phyloP scores from a whole-genome alignment of 2,888 invertebrate species.

The Drepana falcataria region DNA sequence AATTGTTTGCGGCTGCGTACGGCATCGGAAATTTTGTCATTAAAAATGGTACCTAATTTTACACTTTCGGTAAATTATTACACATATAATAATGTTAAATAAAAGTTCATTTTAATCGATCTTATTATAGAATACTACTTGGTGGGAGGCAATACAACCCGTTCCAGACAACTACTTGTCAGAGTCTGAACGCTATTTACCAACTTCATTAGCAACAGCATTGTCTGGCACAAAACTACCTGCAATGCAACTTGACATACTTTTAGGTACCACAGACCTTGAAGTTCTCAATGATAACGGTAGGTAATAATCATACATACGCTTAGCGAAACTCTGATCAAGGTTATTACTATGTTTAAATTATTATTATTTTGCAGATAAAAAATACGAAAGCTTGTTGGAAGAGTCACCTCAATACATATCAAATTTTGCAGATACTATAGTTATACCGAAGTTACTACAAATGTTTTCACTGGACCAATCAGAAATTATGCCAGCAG shows the following conservation, averaged over 20 bases:
- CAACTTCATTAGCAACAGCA: conserved; percentile 71
- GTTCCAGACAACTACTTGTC: conserved; percentile 81
- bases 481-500: conserved; percentile 38
- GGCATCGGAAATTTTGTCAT: conserved; percentile 78
- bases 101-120: neutral
- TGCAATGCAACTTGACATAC: conserved; percentile 80
- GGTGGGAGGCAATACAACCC: conserved; percentile 79
- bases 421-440: conserved; percentile 76
- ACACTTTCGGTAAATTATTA: conserved; percentile 10
- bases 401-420: conserved; percentile 75
- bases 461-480: conserved; percentile 48
- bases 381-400: conserved; percentile 79
- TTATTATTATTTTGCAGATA: conserved; percentile 48
- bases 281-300: conserved; percentile 80
- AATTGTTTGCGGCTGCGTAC: conserved; percentile 81
- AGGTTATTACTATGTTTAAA: neutral
- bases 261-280: conserved; percentile 84
- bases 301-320: conserved; percentile 27
- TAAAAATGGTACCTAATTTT: conserved; percentile 57
- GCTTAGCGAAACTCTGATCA: neutral
- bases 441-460: conserved; percentile 79
- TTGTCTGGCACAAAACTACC: conserved; percentile 71
- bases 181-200: conserved; percentile 80
- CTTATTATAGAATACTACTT: conserved; percentile 75
- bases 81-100: neutral